Conservation (phyloP, 1,140 invertebrate species). For the Caenorhabditis latens region DNA sequence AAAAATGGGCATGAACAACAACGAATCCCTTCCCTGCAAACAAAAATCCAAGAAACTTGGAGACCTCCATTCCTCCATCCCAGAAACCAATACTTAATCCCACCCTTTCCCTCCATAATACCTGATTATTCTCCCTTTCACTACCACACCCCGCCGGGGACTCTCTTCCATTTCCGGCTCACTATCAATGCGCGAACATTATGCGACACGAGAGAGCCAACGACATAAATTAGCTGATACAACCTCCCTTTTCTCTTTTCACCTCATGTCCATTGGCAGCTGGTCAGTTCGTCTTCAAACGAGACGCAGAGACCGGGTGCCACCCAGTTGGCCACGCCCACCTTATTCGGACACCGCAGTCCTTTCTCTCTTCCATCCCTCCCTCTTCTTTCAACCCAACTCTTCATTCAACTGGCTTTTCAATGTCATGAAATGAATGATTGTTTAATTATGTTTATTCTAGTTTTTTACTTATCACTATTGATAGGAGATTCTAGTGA, state of each 20-base stretch:
- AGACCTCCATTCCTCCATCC: too few relatives aligned
- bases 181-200: constrained; percentile 51
- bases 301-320: constrained; percentile 43
- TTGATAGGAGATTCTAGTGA: background rate
- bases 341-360: constrained; percentile 32
- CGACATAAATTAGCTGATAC: constrained; percentile 45
- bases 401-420: constrained; percentile 14
- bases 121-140: constrained; percentile 18
- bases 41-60: too few relatives aligned
- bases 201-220: background rate
- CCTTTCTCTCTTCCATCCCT: background rate
- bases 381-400: background rate
- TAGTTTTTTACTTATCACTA: constrained; percentile 23
- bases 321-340: constrained; percentile 36
- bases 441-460: constrained; percentile 8
- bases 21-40: too few relatives aligned
- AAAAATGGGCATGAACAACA: too few relatives aligned
- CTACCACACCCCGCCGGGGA: background rate
- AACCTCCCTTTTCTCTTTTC: constrained; percentile 21
- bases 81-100: background rate
- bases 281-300: constrained; percentile 20
- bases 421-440: constrained; percentile 13
- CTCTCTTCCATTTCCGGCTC: constrained; percentile 37
- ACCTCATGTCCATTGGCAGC: constrained; percentile 40
- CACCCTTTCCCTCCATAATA: background rate